These are phyloP conservation scores for Tridacna gigas DNA, from an alignment of 2,888 invertebrate species.

Conservation along the genomic window DNA sequence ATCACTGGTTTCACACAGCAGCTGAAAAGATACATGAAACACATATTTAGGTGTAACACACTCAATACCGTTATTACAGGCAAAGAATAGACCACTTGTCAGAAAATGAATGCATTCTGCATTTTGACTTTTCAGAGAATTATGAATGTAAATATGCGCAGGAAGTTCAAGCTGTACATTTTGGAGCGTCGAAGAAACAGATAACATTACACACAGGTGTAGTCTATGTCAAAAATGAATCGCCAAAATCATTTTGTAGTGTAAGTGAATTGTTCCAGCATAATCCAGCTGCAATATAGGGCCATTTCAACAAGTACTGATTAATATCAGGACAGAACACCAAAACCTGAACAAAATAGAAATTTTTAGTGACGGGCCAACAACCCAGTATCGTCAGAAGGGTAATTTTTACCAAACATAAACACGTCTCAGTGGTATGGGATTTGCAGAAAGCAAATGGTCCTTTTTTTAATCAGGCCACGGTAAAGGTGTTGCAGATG, in stretches of 20 bases:
- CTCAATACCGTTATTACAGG: too few species aligned
- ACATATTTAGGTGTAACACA: too few species aligned
- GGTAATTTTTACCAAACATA: not conserved
- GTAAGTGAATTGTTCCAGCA: not conserved
- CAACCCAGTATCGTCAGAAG: not conserved
- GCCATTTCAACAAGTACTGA: not conserved
- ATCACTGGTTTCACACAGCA: too few species aligned
- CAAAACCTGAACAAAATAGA: not conserved
- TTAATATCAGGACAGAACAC: not conserved
- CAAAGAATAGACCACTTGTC: too few species aligned
- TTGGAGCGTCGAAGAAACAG: constrained; percentile 1
- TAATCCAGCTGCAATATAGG: not conserved
- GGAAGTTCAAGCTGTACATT: not conserved
- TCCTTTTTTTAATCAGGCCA: too few species aligned
- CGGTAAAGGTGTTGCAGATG: too few species aligned
- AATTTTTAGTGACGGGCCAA: constrained; percentile 2
- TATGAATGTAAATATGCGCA: too few species aligned
- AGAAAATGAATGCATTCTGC: too few species aligned
- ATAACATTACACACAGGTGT: not conserved
- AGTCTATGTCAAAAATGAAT: not conserved
- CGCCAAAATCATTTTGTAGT: not conserved
- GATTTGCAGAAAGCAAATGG: too few species aligned
- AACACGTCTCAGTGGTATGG: not conserved
- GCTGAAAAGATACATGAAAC: too few species aligned
- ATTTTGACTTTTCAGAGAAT: too few species aligned